Percentiles rank a stretch among this genome's conserved stretches.
Evolutionary conservation across 2,797 vertebrate genomes (phyloP).

Genomic region (Trematomus bernacchii): DNA sequence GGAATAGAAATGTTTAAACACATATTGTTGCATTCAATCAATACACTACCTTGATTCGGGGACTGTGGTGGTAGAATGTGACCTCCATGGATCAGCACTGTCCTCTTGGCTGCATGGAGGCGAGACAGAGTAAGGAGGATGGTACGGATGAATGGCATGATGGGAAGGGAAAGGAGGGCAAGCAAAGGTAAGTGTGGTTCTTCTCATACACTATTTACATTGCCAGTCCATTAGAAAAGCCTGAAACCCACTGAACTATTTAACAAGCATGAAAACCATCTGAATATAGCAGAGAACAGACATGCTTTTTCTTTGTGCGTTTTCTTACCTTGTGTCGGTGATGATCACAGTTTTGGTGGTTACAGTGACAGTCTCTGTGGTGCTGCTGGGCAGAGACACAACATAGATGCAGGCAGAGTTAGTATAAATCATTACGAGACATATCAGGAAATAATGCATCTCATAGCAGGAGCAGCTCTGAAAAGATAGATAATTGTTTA

Average conservation of each 20-base stretch:
- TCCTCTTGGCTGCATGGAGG: conserved; percentile 48
- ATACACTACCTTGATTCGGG: conserved; percentile 65
- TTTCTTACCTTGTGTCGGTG: conserved; percentile 62
- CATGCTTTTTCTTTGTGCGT: conserved; percentile 8
- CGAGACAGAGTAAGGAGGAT: conserved; percentile 5
- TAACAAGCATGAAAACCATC: conserved; percentile 55
- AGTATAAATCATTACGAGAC: conserved; percentile 60
- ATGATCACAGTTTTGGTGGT: conserved; percentile 72
- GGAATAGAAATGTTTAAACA: background rate
- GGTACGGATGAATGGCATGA: conserved; percentile 49
- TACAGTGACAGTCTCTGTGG: conserved; percentile 67
- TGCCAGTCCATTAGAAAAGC: conserved; percentile 57
- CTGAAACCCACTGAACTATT: conserved; percentile 66
- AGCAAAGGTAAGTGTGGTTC: conserved; percentile 68
- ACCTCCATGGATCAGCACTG: conserved; percentile 50
- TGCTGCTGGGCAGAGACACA: conserved; percentile 56
- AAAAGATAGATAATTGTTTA: conserved; percentile 68
- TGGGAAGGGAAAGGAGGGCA: conserved; percentile 57
- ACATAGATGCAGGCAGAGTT: conserved; percentile 51
- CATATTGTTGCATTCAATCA: conserved; percentile 11
- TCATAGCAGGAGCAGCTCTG: conserved; percentile 55
- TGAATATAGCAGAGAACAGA: conserved; percentile 49
- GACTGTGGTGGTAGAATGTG: conserved; percentile 49
- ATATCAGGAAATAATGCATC: conserved; percentile 56
- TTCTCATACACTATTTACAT: conserved; percentile 78